Base-by-base conservation (phyloP, 2,797 vertebrate species). In the Lepilemur septentrionalis region DNA sequence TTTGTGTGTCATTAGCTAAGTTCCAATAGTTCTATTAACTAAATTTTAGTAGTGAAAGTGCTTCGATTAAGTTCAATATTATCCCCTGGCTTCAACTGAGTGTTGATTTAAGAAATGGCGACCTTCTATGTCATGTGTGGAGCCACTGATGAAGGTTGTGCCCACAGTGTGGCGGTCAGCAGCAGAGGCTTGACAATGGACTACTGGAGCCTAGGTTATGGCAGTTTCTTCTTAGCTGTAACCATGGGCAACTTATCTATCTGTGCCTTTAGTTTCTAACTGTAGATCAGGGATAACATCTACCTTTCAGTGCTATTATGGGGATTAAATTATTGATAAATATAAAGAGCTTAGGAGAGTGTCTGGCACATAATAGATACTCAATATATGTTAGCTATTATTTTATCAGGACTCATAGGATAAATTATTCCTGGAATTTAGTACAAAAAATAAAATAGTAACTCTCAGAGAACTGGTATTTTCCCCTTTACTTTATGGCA, bases 371-470 rank as follows among this genome's bases (percentile, higher is more conserved):
- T 55, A 78, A 91, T 23, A 87, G 23, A 50, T 41, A 38, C 22
- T 80, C 7, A 55, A 12, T 93, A 43, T 35, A 65, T 50, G 41
- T 46, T 76, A 89, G 28, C n/a, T 89, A 32, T 83, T 78, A 89
- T 86, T 79, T 73, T 67, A 57, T 78, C 52, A 90, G 48, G 38
- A 81, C 17, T 32, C 2, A 35, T 43, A 84, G 32, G 35, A 63
- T 78, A 85, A 70, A 67, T 70, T 86, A 73, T 83, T 96, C 35
- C 12, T 94, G 73, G 41, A 90, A 55, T 87, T 96, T 92, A 84
- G 59, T 50, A 84, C 38, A 93, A 92, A 94, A 94, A 22, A 48
- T 52, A 92, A 87, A 95, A 75, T 52, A 86, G 30, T 81, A 75
- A 73, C 63, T 50, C 59, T 78, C 93, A 46, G 81, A 82, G 73